Evolutionary conservation across 1,140 invertebrate species (phyloP).

Genomic region (Caerostris darwini): DNA sequence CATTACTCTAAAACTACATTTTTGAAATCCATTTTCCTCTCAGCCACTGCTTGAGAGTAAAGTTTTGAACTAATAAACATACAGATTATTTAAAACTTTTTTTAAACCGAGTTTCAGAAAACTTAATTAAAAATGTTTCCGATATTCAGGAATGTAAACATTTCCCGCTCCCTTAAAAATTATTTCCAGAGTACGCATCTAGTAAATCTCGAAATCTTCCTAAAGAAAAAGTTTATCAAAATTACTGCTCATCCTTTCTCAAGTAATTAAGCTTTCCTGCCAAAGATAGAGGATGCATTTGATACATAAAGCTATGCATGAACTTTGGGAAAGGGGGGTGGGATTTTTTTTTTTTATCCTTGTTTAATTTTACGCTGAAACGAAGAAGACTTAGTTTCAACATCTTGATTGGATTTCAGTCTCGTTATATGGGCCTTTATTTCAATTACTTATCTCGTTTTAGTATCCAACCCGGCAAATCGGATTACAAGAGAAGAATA

Average conservation of each 20-base stretch:
- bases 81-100: too few relatives aligned
- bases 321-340: not conserved
- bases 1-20: too few relatives aligned
- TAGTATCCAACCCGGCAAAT: conserved; percentile 10
- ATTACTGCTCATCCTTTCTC: not conserved
- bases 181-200: too few relatives aligned
- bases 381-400: not conserved
- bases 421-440: not conserved
- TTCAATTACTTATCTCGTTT: conserved; percentile 47
- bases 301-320: not conserved
- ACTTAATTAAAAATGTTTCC: too few relatives aligned
- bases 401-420: conserved; percentile 44
- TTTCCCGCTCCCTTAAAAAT: too few relatives aligned
- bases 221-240: not conserved
- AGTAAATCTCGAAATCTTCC: too few relatives aligned
- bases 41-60: too few relatives aligned
- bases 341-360: not conserved
- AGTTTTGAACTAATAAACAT: too few relatives aligned
- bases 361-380: not conserved
- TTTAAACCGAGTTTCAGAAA: too few relatives aligned
- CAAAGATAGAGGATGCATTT: not conserved
- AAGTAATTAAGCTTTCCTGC: not conserved
- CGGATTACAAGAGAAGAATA: conserved; percentile 2
- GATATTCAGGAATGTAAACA: too few relatives aligned
- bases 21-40: too few relatives aligned